Base-by-base conservation (phyloP, 2,797 vertebrate species). In the Alcedo atthis region DNA sequence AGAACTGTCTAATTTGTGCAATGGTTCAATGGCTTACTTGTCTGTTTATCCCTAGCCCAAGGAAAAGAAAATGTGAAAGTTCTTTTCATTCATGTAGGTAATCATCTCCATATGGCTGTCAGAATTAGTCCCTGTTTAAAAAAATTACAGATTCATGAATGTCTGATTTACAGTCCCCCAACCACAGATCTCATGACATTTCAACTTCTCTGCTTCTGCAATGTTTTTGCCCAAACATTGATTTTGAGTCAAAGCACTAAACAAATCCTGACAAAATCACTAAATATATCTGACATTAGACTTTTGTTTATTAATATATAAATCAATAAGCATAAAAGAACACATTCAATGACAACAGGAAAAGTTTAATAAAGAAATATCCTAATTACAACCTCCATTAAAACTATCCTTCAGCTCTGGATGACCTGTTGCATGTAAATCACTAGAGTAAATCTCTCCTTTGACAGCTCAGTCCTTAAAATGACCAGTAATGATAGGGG, bases 371-470 rank as follows among this genome's bases (percentile, higher is more conserved):
- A 86, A 91, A 79, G 62, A 82, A 53, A 51, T 75, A 82, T 68
- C 80, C 92, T 92, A 92, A 91, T 95, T 96, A 85, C 37, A 80
- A 66, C 68, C 49, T 87, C 83, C 86, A 77, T 94, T 96, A 94
- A 93, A 93, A 93, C 86, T 55, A 91, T 89, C 62, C 62, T 94
- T 91, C 81, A 85, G 64, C 64, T 82, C 54, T 82, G 58, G 24
- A 75, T 80, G 61, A 82, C 85, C 81, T 91, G 68, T 77, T 89
- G 32, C 43, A 80, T 71, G 57, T 89, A 84, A 93, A 93, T 78
- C 68, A 85, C 40, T 51, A 62, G 35, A 61, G 76, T 74, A 92
- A 86, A 22, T 92, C 64, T 33, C 46, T 61, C 48, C 28, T 89
- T 85, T 53, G 68, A 2, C n/a, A 55, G 57, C 26, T 93, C 63